A percentile compares a stretch with the other conserved stretches of the same genome.
Evolutionary conservation across 1,140 invertebrate genomes (phyloP).

Genomic region (Brachionus asplanchnoidis): DNA sequence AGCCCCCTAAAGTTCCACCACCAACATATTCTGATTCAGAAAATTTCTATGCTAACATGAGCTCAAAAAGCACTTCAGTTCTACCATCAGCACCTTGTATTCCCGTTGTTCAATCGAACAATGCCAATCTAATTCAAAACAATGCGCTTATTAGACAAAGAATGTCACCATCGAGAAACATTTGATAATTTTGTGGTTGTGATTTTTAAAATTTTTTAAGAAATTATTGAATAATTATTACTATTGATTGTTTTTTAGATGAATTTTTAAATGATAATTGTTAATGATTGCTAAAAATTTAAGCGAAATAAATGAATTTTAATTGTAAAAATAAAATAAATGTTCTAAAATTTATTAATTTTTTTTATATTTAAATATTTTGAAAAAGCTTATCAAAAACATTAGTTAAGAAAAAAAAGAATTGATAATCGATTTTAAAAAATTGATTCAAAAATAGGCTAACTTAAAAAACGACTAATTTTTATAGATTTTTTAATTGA

Average conservation of each 20-base stretch:
- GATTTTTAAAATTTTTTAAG: neutral
- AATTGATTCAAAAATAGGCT: too few species aligned
- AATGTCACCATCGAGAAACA: neutral
- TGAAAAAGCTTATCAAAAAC: too few species aligned
- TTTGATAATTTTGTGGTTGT: neutral
- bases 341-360: too few species aligned
- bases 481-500: too few species aligned
- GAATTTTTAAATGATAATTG: neutral
- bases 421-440: too few species aligned
- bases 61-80: neutral
- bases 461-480: too few species aligned
- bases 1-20: neutral
- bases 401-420: too few species aligned
- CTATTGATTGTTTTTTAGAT: neutral
- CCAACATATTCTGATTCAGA: constrained; percentile 39
- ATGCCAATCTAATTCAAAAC: neutral
- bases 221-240: too few species aligned
- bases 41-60: neutral
- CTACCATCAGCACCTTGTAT: constrained; percentile 9
- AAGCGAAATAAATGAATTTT: too few species aligned
- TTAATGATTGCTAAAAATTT: neutral
- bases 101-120: neutral
- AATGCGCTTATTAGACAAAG: neutral
- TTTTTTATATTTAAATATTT: too few species aligned
- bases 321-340: too few species aligned